Percentiles rank a stretch among this genome's conserved stretches.
These are phyloP conservation scores for Tauraco erythrolophus DNA, from an alignment of 2,113 vertebrate genomes.

Conservation along the genomic window DNA sequence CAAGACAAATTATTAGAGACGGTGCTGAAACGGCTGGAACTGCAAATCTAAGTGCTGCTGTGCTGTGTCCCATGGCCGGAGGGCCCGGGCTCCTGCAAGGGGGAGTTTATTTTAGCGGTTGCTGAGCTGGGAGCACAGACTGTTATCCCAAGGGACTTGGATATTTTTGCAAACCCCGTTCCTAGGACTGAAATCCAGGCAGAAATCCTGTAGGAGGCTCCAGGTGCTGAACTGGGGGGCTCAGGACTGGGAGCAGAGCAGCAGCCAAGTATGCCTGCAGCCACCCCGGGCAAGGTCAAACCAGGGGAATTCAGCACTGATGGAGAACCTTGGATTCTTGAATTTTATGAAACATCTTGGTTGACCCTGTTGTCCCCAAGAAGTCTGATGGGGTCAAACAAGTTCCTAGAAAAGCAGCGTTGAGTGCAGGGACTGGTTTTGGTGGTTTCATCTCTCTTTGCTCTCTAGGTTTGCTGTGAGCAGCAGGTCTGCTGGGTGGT, in stretches of 20 bases:
- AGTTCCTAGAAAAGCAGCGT: fast-evolving
- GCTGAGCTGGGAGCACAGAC: neutral
- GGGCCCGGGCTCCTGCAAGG: neutral
- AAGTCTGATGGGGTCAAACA: neutral
- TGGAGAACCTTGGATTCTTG: fast-evolving
- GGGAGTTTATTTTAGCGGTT: neutral
- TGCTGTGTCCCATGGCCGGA: neutral
- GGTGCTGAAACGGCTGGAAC: neutral
- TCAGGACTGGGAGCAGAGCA: neutral
- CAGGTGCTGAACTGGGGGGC: neutral
- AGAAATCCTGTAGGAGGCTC: neutral
- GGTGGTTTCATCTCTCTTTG: neutral
- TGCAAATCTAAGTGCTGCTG: neutral
- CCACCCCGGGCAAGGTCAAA: neutral
- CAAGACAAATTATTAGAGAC: neutral
- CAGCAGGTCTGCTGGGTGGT: neutral
- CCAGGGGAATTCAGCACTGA: fast-evolving
- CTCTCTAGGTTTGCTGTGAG: neutral
- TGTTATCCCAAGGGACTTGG: neutral
- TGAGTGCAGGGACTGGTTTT: neutral
- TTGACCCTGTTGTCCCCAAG: neutral
- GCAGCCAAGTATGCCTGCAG: neutral
- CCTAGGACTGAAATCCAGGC: neutral
- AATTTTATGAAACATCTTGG: neutral
- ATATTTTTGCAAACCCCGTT: neutral